A percentile compares a stretch with the other conserved stretches of the same genome.
Conservation (phyloP, 2,888 invertebrate species). For the Trachelus tabidus region DNA sequence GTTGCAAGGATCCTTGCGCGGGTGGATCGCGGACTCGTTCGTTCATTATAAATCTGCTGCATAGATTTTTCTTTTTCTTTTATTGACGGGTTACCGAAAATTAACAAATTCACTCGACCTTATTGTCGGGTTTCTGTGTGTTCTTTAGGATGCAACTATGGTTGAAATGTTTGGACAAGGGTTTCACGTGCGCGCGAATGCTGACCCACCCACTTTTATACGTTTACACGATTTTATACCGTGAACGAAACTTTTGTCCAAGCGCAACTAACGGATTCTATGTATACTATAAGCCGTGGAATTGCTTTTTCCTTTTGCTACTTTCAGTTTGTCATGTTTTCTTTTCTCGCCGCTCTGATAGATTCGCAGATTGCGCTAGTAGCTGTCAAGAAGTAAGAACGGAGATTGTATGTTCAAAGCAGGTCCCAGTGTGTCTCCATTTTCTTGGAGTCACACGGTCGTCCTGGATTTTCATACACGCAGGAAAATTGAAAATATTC, state of each 20-base stretch:
- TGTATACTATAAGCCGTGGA: neutral
- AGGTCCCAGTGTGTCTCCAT: neutral
- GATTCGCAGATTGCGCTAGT: neutral
- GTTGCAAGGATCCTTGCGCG: neutral
- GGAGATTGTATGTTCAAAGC: neutral
- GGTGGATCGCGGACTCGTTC: slow-evolving; percentile 7
- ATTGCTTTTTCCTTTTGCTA: neutral
- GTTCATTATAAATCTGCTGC: slow-evolving; percentile 4
- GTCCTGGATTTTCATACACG: neutral
- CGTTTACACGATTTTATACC: slow-evolving; percentile 56
- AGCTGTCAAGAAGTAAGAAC: neutral
- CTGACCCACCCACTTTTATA: slow-evolving; percentile 50
- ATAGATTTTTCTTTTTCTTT: slow-evolving; percentile 5
- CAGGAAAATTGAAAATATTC: neutral
- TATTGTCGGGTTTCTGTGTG: neutral
- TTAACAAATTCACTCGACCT: neutral
- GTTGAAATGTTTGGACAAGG: slow-evolving; percentile 43
- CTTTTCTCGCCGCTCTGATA: neutral
- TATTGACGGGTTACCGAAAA: neutral
- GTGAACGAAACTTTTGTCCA: slow-evolving; percentile 46
- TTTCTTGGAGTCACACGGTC: neutral
- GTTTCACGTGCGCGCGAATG: slow-evolving; percentile 39
- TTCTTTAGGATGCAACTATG: neutral
- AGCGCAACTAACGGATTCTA: slow-evolving; percentile 16
- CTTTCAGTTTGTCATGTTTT: neutral